Evolutionary conservation across 2,888 invertebrate genomes (phyloP).

Genomic region (Lypha dubia): DNA sequence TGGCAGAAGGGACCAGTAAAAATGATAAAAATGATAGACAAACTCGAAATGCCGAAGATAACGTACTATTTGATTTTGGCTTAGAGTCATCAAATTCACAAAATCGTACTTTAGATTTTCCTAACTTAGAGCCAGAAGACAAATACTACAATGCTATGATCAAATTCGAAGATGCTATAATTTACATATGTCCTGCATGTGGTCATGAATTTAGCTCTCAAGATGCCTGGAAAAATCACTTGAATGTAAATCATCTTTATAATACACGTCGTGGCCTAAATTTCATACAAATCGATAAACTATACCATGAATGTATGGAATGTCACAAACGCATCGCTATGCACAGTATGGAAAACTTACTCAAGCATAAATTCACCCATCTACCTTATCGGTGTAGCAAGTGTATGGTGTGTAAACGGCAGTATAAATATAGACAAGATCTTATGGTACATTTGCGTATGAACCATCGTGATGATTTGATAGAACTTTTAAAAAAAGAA

Average conservation of each 20-base stretch:
- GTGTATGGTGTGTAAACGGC: constrained; percentile 78
- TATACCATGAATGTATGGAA: constrained; percentile 79
- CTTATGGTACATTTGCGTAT: constrained; percentile 80
- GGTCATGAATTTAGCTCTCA: constrained; percentile 78
- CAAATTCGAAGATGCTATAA: constrained; percentile 79
- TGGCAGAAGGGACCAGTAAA: constrained; percentile 3
- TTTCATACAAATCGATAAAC: constrained; percentile 79
- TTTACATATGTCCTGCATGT: constrained; percentile 80
- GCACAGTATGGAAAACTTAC: constrained; percentile 80
- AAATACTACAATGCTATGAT: constrained; percentile 74
- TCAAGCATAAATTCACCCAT: constrained; percentile 81
- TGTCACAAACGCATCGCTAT: constrained; percentile 80
- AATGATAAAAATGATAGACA: constrained; percentile 29
- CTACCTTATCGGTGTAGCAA: constrained; percentile 80
- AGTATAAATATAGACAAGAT: constrained; percentile 81
- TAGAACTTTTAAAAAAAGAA: constrained; percentile 58
- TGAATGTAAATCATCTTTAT: constrained; percentile 78
- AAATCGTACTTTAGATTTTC: constrained; percentile 62
- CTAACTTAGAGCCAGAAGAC: constrained; percentile 44
- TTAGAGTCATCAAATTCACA: constrained; percentile 74
- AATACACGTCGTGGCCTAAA: constrained; percentile 79
- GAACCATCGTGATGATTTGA: constrained; percentile 79
- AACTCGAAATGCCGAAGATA: constrained; percentile 66
- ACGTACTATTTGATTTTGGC: constrained; percentile 79
- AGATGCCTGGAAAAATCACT: constrained; percentile 79